phyloP scores from a whole-genome alignment of 1,140 invertebrate genomes.

The Temnothorax nylanderi region DNA sequence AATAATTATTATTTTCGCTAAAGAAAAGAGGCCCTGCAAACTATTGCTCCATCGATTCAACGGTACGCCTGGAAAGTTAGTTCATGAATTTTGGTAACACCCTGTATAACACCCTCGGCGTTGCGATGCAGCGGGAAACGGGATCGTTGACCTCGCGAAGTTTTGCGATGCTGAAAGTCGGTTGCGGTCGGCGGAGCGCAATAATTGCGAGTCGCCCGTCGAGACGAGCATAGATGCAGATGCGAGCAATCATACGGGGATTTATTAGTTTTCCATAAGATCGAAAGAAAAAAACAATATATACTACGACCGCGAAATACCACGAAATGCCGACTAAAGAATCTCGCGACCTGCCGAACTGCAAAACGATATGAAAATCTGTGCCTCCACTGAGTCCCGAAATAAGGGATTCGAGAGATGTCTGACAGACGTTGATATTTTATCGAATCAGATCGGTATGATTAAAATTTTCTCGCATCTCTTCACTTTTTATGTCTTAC shows the following conservation, averaged over 20 bases:
- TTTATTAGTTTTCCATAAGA: slow-evolving; percentile 72
- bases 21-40: neutral
- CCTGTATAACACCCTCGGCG: slow-evolving; percentile 1
- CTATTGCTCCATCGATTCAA: neutral
- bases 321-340: slow-evolving; percentile 49
- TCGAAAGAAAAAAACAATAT: slow-evolving; percentile 28
- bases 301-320: slow-evolving; percentile 35
- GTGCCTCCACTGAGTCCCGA: neutral
- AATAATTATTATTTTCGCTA: neutral
- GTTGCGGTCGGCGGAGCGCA: slow-evolving; percentile 38
- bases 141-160: slow-evolving; percentile 30
- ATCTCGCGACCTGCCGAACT: slow-evolving; percentile 68
- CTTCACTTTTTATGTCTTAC: neutral
- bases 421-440: neutral
- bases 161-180: slow-evolving; percentile 44
- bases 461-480: slow-evolving; percentile 6
- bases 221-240: slow-evolving; percentile 10
- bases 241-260: slow-evolving; percentile 48
- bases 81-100: slow-evolving; percentile 18
- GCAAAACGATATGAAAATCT: slow-evolving; percentile 63
- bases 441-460: neutral
- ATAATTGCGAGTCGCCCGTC: slow-evolving; percentile 36
- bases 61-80: neutral
- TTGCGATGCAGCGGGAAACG: neutral
- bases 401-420: slow-evolving; percentile 38